phyloP scores from a whole-genome alignment of 2,113 vertebrate species.

The Capreolus pygargus region DNA sequence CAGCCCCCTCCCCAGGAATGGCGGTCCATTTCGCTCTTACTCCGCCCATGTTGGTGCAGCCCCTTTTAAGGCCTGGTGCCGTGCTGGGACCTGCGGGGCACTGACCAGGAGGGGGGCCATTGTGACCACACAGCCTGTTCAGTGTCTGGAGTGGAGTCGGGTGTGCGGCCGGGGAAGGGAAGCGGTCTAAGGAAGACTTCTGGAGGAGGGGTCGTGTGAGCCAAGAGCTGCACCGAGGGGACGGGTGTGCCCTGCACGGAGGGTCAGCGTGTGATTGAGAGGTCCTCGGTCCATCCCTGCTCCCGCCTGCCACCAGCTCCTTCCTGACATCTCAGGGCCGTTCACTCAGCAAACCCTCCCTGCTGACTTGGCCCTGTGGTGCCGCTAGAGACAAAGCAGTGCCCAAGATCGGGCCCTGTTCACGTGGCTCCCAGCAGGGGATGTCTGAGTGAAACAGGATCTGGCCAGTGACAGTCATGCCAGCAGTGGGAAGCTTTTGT shows the following conservation, averaged over 20 bases:
- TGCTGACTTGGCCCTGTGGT: not conserved
- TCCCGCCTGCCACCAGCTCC: not conserved
- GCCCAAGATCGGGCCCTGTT: not conserved
- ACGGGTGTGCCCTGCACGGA: not conserved
- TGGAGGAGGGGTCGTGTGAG: not conserved
- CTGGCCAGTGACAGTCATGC: not conserved
- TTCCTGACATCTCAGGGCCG: rapidly evolving
- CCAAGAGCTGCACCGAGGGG: not conserved
- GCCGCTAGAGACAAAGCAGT: not conserved
- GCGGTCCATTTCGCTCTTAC: rapidly evolving
- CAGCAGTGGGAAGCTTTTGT: not conserved
- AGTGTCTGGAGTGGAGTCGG: rapidly evolving
- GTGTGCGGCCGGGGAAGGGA: rapidly evolving
- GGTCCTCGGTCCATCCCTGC: no score
- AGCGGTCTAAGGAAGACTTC: no score
- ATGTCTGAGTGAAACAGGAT: not conserved
- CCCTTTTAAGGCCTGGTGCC: not conserved
- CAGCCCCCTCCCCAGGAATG: rapidly evolving
- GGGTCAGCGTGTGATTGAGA: rapidly evolving
- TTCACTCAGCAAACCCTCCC: not conserved
- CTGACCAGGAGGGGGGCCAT: not conserved
- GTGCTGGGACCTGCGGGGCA: not conserved
- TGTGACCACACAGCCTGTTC: rapidly evolving
- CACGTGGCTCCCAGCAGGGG: not conserved
- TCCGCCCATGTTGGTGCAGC: rapidly evolving